Conservation (phyloP, 2,797 vertebrate genomes). For the Intellagama lesueurii region DNA sequence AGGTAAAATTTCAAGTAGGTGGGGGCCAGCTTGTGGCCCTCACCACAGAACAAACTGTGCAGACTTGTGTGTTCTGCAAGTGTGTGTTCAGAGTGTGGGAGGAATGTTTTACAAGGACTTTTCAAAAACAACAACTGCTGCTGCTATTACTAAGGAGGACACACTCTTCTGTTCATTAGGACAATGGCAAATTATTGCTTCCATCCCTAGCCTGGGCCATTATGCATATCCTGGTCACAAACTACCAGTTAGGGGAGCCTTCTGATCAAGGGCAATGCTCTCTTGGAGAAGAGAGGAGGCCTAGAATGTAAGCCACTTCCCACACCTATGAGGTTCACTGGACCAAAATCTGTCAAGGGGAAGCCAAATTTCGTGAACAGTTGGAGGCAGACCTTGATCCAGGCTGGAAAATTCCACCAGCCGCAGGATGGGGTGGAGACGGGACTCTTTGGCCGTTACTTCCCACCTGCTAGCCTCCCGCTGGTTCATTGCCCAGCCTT, state of each 20-base stretch:
- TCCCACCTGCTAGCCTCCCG: background rate
- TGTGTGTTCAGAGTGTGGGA: no score
- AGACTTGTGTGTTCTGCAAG: background rate
- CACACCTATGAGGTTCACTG: constrained; percentile 22
- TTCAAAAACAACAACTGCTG: background rate
- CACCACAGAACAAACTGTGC: background rate
- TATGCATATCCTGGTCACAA: background rate
- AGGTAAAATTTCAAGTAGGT: background rate
- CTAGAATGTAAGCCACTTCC: background rate
- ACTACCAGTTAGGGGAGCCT: no score
- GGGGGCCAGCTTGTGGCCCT: background rate
- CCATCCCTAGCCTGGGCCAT: background rate
- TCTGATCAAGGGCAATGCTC: no score
- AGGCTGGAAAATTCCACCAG: constrained; percentile 64
- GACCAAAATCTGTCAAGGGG: constrained; percentile 29
- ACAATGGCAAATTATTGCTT: background rate
- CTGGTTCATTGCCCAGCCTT: background rate
- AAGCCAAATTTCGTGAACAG: constrained; percentile 12
- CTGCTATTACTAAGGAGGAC: background rate
- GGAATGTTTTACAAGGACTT: background rate
- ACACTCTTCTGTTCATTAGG: background rate
- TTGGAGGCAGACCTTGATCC: constrained; percentile 25
- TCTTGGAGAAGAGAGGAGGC: no score
- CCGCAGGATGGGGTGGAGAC: background rate
- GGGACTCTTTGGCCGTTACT: background rate